Evolutionary conservation across 2,797 vertebrate species (phyloP).

Genomic region (Coregonus suidteri): DNA sequence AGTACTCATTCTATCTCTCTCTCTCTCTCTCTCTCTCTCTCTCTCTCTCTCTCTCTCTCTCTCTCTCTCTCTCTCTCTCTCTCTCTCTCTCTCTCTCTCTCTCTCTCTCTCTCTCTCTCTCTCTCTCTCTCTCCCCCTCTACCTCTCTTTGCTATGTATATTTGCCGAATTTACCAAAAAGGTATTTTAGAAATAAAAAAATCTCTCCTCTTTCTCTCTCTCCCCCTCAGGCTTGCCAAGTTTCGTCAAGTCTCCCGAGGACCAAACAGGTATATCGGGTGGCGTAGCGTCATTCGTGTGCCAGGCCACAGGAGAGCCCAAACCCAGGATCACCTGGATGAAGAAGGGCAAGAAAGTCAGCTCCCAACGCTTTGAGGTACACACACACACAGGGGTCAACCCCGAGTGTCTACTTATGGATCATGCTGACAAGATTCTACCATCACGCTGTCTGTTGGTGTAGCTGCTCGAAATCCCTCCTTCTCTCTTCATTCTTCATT

Average conservation of each 20-base stretch:
- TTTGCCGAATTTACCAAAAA: too few relatives aligned
- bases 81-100: neutral
- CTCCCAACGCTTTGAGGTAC: slow-evolving; percentile 96
- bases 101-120: neutral
- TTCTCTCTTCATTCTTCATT: too few relatives aligned
- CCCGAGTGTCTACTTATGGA: too few relatives aligned
- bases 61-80: slow-evolving; percentile 33
- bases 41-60: too few relatives aligned
- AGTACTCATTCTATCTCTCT: slow-evolving; percentile 17
- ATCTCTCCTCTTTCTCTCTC: neutral
- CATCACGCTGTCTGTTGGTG: too few relatives aligned
- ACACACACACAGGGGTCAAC: slow-evolving; percentile 12
- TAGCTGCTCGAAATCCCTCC: too few relatives aligned
- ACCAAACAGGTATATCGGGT: slow-evolving; percentile 96
- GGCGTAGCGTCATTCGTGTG: slow-evolving; percentile 98
- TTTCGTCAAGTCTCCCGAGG: slow-evolving; percentile 93
- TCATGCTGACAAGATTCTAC: too few relatives aligned
- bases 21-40: neutral
- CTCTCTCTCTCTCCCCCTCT: too few relatives aligned
- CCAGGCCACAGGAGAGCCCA: slow-evolving; percentile 93
- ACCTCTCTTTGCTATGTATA: neutral
- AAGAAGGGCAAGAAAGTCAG: slow-evolving; percentile 90
- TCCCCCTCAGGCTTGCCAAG: slow-evolving; percentile 84
- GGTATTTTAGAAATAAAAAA: too few relatives aligned
- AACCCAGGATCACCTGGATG: slow-evolving; percentile 84